These are phyloP conservation scores for Hystrix cristata DNA, from an alignment of 2,113 vertebrate genomes.

Conservation along the genomic window DNA sequence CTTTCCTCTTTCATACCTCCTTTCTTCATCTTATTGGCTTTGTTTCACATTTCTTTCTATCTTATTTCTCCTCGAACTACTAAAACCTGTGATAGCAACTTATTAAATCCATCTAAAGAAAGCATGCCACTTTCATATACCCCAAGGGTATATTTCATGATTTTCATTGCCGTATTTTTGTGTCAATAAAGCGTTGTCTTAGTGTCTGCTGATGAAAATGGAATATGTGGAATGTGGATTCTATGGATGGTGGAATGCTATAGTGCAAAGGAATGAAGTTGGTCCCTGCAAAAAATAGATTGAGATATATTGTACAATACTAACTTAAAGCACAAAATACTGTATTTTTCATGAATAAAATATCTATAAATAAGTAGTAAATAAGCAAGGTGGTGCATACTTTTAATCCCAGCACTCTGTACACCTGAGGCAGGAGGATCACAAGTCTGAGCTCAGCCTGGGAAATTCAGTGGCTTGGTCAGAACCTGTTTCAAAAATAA, in stretches of 20 bases:
- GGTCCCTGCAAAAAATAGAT: background rate
- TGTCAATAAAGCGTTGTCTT: background rate
- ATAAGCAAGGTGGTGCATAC: background rate
- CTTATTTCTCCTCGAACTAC: background rate
- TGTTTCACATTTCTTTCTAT: background rate
- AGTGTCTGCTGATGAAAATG: background rate
- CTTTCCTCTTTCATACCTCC: no score
- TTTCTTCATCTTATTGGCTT: background rate
- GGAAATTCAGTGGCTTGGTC: background rate
- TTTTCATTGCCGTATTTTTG: background rate
- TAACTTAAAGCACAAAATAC: background rate
- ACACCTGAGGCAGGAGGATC: background rate
- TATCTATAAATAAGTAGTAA: background rate
- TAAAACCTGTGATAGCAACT: background rate
- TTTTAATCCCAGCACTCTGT: background rate
- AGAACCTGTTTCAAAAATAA: background rate
- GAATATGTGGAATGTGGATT: no score
- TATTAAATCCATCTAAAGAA: background rate
- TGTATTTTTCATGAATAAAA: background rate
- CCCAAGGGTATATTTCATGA: background rate
- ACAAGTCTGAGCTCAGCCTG: background rate
- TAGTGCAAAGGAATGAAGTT: background rate
- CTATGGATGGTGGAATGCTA: background rate
- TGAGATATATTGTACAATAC: background rate
- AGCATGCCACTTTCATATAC: background rate